These are phyloP conservation scores for Plectrocnemia conspersa DNA, from an alignment of 1,140 invertebrate species.

Conservation along the genomic window DNA sequence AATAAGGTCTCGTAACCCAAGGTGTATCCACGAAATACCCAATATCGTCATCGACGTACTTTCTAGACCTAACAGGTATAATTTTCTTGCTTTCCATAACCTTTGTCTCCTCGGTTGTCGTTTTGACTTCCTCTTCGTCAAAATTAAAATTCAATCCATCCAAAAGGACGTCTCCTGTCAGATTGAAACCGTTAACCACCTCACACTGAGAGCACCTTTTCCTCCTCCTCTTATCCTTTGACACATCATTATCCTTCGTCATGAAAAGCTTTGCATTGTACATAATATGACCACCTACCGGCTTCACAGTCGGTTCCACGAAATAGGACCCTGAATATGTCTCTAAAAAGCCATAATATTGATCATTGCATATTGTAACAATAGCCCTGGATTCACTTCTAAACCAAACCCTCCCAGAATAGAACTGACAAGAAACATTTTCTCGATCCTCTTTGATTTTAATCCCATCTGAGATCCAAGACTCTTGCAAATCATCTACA, in stretches of 20 bases:
- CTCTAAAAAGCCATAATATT: slow-evolving; percentile 44
- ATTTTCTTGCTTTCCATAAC: no score
- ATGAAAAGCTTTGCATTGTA: slow-evolving; percentile 28
- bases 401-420: slow-evolving; percentile 25
- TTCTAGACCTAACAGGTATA: slow-evolving; percentile 25
- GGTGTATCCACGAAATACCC: slow-evolving; percentile 49
- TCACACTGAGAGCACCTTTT: slow-evolving; percentile 31
- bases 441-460: neutral
- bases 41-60: slow-evolving; percentile 40
- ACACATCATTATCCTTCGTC: neutral
- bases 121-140: slow-evolving; percentile 17
- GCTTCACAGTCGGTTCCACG: slow-evolving; percentile 40
- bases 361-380: slow-evolving; percentile 44
- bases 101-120: slow-evolving; percentile 17
- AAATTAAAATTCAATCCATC: slow-evolving; percentile 29
- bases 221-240: slow-evolving; percentile 10
- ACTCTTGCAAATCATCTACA: slow-evolving; percentile 26
- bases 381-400: slow-evolving; percentile 38
- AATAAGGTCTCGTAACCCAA: slow-evolving; percentile 42
- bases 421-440: slow-evolving; percentile 29
- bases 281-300: slow-evolving; percentile 37
- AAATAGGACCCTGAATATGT: slow-evolving; percentile 40
- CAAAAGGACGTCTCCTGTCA: slow-evolving; percentile 48
- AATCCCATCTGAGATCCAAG: slow-evolving; percentile 22
- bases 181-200: slow-evolving; percentile 40